Percentiles rank a stretch among this genome's conserved stretches.
Evolutionary conservation across 2,113 vertebrate genomes (phyloP).

Genomic region (human): GRCh38 chr3:10704501-10705000

Average conservation of each 20-base stretch:
- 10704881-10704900: neutral
- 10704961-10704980: slow-evolving; percentile 40
- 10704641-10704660: neutral
- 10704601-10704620: neutral
- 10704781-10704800: neutral
- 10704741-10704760: neutral
- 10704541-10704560: accelerated
- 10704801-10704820: neutral
- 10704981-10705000: slow-evolving; percentile 44
- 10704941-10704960: slow-evolving; percentile 33
- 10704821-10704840: neutral
- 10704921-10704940: slow-evolving; percentile 16
- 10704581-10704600: neutral
- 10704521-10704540: neutral
- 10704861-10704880: neutral
- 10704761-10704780: slow-evolving; percentile 30
- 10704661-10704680: neutral
- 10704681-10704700: slow-evolving; percentile 16
- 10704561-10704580: neutral
- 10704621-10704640: neutral
- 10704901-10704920: slow-evolving; percentile 34
- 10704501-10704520: neutral
- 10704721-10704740: neutral
- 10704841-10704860: neutral
- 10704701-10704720: neutral